These are phyloP conservation scores for Allygus modestus DNA, from an alignment of 2,888 invertebrate species.

Conservation along the genomic window DNA sequence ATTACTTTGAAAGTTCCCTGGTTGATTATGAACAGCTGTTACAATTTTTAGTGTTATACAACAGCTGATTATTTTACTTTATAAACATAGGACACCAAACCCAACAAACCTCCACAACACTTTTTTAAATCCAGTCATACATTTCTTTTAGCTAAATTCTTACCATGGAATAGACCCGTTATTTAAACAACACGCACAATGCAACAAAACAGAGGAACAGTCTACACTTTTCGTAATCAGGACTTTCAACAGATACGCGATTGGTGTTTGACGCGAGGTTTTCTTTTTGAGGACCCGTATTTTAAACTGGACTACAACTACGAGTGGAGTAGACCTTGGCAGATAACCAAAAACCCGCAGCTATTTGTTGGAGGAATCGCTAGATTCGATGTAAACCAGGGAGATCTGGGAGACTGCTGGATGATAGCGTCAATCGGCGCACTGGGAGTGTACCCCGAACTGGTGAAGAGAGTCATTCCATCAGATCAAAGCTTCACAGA, in stretches of 20 bases:
- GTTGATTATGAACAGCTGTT: no score
- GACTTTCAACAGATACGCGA: neutral
- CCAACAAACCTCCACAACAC: no score
- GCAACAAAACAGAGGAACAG: neutral
- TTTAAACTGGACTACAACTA: neutral
- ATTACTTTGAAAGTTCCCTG: no score
- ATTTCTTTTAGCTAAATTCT: no score
- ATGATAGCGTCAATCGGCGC: neutral
- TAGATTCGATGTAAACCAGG: neutral
- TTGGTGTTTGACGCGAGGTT: neutral
- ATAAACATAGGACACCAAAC: no score
- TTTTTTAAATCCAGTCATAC: no score
- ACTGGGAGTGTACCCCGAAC: neutral
- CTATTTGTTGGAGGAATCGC: neutral
- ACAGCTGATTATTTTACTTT: no score
- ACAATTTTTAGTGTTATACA: no score
- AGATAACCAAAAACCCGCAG: neutral
- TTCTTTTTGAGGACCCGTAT: conserved; percentile 7
- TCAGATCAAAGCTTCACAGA: neutral
- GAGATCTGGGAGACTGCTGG: neutral
- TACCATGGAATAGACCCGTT: no score
- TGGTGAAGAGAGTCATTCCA: neutral
- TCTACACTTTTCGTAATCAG: neutral
- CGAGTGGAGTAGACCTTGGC: neutral
- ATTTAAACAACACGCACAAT: neutral